Evolutionary conservation across 2,888 invertebrate species (phyloP), one percentile per base, ranked within the genome.

Genomic region (Caradrina kadenii): DNA sequence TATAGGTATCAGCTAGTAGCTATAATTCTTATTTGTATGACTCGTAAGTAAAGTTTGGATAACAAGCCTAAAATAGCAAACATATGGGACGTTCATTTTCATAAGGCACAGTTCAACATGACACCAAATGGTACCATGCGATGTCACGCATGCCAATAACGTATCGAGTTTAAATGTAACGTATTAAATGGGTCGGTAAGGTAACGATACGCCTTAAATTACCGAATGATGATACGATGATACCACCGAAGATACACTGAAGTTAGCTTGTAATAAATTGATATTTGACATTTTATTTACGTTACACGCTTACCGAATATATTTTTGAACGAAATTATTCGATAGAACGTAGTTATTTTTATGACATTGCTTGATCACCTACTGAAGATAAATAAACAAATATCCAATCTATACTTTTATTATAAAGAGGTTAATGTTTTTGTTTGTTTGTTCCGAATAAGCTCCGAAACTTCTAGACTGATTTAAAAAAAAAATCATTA

Each of bases 101-200:
- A 53, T 63, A 19, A 68, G 49, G 69, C 35, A 19, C 49, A 62
- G 63, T 45, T 63, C 39, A 54, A 63, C 69, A 55, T 64, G 66
- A 65, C 56, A 80, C 61, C 45, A 64, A 75, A 69, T 59, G 65
- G 75, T 72, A 69, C 72, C 67, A 49, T 45, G 72, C 61, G 39
- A 62, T 64, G 71, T 69, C 77, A 77, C 64, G 83, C 71, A 80
- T 53, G 65, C 54, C 74, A 77, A 77, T 69, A 80, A 63, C 55
- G 66, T 81, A 81, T 71, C 64, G 59, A 82, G 60, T 66, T 82
- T 68, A 73, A 76, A 73, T 73, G 76, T 73, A 76, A 63, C 61
- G 45, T 31, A 76, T 78, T 61, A 66, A 39, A 53, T 5, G 55
- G 66, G 13, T 56, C 66, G 65, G 62, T 65, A 66, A 76, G 65